Evolutionary conservation across 2,113 vertebrate species (phyloP).

Genomic region (Brachyistius frenatus): DNA sequence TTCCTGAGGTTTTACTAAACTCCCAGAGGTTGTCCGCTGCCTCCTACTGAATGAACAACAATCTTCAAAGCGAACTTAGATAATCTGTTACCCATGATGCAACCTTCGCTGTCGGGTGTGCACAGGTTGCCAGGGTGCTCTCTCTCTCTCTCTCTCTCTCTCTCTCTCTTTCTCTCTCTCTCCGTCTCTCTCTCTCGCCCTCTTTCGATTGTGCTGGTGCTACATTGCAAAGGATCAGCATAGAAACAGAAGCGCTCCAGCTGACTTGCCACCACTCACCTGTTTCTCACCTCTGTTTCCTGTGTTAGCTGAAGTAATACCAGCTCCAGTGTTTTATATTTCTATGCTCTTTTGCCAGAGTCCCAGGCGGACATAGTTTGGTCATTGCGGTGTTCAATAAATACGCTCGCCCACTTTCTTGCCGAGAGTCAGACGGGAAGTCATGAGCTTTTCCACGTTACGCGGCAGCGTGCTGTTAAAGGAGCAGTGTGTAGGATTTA

Average conservation of each 20-base stretch:
- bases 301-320: constrained; percentile 29
- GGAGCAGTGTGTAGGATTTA: no score
- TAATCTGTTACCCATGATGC: constrained; percentile 84
- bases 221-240: constrained; percentile 69
- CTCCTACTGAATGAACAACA: constrained; percentile 83
- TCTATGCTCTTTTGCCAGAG: constrained; percentile 51
- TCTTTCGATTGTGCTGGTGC: constrained; percentile 82
- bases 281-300: constrained; percentile 4
- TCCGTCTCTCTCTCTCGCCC: constrained; percentile 19
- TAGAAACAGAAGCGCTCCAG: constrained; percentile 39
- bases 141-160: constrained; percentile 30
- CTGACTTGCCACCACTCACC: constrained; percentile 20
- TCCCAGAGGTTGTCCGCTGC: constrained; percentile 55
- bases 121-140: constrained; percentile 71
- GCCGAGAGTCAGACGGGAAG: background rate
- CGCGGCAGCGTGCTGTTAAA: no score
- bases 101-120: constrained; percentile 81
- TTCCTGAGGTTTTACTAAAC: constrained; percentile 45
- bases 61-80: constrained; percentile 85
- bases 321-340: constrained; percentile 30
- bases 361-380: constrained; percentile 48
- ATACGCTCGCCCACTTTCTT: background rate
- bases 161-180: constrained; percentile 37
- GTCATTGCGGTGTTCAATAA: constrained; percentile 23
- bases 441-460: no score